Evolutionary conservation across 2,113 vertebrate species (phyloP).

Genomic region (Ictidomys tridecemlineatus): DNA sequence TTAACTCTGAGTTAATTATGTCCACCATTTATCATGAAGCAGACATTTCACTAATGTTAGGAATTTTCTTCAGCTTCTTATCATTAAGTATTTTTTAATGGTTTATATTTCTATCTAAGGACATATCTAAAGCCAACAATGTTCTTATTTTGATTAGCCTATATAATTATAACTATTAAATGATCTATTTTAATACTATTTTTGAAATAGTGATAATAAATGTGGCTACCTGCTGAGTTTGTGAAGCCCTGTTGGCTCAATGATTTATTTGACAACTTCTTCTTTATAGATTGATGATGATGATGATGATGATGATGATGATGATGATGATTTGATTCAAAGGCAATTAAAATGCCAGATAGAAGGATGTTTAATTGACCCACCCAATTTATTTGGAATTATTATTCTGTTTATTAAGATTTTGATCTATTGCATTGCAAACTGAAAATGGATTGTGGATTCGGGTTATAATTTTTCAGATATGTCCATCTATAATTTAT

Average conservation of each 20-base stretch:
- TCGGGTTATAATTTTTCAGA: conserved; percentile 22
- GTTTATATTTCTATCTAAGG: background rate
- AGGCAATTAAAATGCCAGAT: conserved; percentile 3
- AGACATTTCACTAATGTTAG: background rate
- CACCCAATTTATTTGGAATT: background rate
- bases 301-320: background rate
- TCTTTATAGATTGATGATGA: background rate
- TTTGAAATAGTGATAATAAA: background rate
- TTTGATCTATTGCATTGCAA: conserved; percentile 53
- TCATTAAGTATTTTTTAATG: background rate
- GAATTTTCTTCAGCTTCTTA: background rate
- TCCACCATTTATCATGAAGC: background rate
- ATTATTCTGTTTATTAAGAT: conserved; percentile 34
- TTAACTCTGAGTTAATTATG: background rate
- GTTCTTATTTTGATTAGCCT: conserved; percentile 34
- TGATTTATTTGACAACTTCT: background rate
- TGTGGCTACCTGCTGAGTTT: background rate
- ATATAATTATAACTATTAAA: background rate
- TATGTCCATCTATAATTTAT: background rate
- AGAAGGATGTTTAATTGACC: background rate
- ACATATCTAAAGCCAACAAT: background rate
- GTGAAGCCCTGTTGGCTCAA: background rate
- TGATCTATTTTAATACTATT: conserved; percentile 9
- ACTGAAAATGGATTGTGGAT: conserved; percentile 27
- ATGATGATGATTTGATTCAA: background rate